These are phyloP conservation scores for Neotoxoptera formosana DNA, from an alignment of 1,140 invertebrate species.

Conservation along the genomic window DNA sequence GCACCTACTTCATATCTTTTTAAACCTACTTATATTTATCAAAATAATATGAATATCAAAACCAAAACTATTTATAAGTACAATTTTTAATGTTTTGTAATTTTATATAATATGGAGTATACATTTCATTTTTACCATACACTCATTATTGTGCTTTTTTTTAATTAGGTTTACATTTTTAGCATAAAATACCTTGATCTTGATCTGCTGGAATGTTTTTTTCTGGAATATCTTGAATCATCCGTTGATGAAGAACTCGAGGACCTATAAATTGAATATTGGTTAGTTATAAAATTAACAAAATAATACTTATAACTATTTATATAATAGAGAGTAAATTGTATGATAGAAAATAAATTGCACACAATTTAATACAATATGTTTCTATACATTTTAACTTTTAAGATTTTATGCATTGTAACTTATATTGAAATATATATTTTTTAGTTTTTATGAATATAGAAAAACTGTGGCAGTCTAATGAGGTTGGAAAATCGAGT, in stretches of 20 bases:
- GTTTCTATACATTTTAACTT: neutral
- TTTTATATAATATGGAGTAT: neutral
- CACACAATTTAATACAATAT: neutral
- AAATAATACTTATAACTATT: neutral
- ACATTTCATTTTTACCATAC: neutral
- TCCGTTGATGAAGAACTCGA: conserved; percentile 35
- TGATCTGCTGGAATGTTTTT: neutral
- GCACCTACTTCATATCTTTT: no score
- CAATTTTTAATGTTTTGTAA: neutral
- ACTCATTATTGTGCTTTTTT: neutral
- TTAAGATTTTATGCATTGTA: neutral
- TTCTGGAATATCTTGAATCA: conserved; percentile 4
- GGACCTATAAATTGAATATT: neutral
- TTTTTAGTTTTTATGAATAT: neutral
- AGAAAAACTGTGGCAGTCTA: neutral
- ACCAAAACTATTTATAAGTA: neutral
- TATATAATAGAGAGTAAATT: neutral
- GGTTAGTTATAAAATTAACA: neutral
- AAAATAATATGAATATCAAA: neutral
- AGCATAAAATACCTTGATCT: neutral
- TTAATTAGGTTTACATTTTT: neutral
- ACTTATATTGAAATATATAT: neutral
- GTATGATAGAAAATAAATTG: neutral
- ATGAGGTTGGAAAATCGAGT: no score
- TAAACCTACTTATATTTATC: no score